Percentiles rank a stretch among this genome's conserved stretches.
Evolutionary conservation across 2,113 vertebrate species (phyloP).

Genomic region (Chlamydotis undulata): DNA sequence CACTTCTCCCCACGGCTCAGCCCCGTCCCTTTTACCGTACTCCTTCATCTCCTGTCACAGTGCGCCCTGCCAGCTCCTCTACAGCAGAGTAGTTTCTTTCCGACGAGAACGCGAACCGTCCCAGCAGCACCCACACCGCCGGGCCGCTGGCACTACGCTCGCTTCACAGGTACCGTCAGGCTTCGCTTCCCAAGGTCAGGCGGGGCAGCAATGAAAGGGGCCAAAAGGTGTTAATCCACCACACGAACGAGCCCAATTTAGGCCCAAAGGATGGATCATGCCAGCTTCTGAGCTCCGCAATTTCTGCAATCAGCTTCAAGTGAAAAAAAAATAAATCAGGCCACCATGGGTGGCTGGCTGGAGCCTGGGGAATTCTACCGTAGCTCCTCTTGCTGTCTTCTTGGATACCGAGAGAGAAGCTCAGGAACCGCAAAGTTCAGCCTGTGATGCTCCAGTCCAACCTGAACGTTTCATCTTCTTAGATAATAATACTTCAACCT

Average conservation of each 20-base stretch:
- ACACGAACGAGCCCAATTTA: background rate
- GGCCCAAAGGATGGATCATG: background rate
- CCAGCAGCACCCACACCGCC: rapidly evolving
- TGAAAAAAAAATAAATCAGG: background rate
- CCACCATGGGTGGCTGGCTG: background rate
- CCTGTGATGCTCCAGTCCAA: background rate
- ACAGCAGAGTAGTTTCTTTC: background rate
- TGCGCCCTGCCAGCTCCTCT: background rate
- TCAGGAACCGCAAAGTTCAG: background rate
- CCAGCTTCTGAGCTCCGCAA: background rate
- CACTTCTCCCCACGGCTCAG: background rate
- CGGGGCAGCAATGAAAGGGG: background rate
- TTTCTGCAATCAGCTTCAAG: background rate
- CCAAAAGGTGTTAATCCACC: background rate
- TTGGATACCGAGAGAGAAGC: background rate
- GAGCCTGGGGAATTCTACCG: background rate
- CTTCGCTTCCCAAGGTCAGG: background rate
- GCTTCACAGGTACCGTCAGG: background rate
- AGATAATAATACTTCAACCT: background rate
- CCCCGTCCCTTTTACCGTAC: background rate
- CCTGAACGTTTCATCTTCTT: background rate
- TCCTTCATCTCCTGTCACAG: background rate
- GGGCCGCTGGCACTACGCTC: background rate
- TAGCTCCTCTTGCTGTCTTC: background rate
- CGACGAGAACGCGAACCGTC: too few relatives aligned